Conservation (phyloP, 2,888 invertebrate genomes). For the Hypsopygia costalis region DNA sequence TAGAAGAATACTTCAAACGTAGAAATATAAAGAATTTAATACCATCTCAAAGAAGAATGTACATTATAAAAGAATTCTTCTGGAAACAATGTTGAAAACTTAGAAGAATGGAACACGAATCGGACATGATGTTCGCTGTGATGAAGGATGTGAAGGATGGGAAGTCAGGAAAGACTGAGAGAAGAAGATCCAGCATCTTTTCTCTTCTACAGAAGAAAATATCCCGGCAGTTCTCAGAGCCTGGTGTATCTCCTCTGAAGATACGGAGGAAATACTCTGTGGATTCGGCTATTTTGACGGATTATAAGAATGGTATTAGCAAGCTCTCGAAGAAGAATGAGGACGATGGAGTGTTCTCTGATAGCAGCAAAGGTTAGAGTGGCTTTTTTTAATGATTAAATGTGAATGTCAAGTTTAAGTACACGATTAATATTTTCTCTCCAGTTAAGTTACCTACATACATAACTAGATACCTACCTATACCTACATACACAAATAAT, state of each 20-base stretch:
- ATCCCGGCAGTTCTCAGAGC: conserved; percentile 55
- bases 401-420: no score
- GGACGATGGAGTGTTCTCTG: conserved; percentile 24
- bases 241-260: conserved; percentile 27
- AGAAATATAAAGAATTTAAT: no score
- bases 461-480: no score
- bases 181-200: conserved; percentile 62
- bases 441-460: no score
- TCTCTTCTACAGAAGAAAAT: conserved; percentile 59
- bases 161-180: conserved; percentile 36
- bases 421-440: no score
- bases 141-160: conserved; percentile 51
- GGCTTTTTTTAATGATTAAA: no score
- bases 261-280: conserved; percentile 54
- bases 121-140: conserved; percentile 30
- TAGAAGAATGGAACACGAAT: conserved; percentile 43
- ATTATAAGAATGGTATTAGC: conserved; percentile 36
- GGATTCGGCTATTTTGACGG: conserved; percentile 57
- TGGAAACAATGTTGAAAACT: not conserved
- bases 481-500: no score
- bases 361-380: conserved; percentile 45
- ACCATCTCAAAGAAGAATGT: no score
- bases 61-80: no score
- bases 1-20: no score
- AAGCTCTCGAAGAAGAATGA: conserved; percentile 27